A percentile compares a stretch with the other conserved stretches of the same genome.
Conservation (phyloP, 2,888 invertebrate genomes). For the Clivina fossor region DNA sequence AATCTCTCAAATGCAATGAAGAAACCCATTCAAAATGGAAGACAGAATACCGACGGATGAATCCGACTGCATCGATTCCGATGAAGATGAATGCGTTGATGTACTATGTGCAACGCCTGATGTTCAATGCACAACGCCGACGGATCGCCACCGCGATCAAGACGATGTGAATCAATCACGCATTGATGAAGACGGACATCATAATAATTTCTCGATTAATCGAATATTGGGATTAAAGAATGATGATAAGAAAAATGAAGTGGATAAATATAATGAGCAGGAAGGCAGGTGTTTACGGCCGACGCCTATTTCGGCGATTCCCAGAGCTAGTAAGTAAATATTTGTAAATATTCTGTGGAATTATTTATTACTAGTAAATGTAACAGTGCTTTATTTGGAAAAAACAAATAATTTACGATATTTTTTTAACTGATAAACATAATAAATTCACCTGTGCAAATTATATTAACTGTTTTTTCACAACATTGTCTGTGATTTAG, state of each 20-base stretch:
- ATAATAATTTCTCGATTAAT: slow-evolving; percentile 53
- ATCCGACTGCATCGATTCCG: slow-evolving; percentile 42
- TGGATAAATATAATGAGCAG: slow-evolving; percentile 35
- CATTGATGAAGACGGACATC: slow-evolving; percentile 40
- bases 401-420: too few relatives aligned
- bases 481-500: too few relatives aligned
- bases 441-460: too few relatives aligned
- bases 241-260: slow-evolving; percentile 34
- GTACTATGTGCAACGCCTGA: slow-evolving; percentile 41
- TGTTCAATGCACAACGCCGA: slow-evolving; percentile 38
- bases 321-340: slow-evolving; percentile 35
- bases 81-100: slow-evolving; percentile 47
- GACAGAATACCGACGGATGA: too few relatives aligned
- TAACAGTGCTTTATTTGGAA: too few relatives aligned
- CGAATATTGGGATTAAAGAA: slow-evolving; percentile 49
- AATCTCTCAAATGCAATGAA: too few relatives aligned
- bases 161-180: slow-evolving; percentile 5
- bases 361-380: too few relatives aligned
- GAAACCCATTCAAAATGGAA: too few relatives aligned
- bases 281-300: slow-evolving; percentile 49
- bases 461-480: not conserved
- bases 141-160: slow-evolving; percentile 28
- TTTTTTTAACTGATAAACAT: too few relatives aligned
- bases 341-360: not conserved
- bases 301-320: slow-evolving; percentile 45